Conservation (phyloP, 2,797 vertebrate genomes). For the Chelon labrosus region DNA sequence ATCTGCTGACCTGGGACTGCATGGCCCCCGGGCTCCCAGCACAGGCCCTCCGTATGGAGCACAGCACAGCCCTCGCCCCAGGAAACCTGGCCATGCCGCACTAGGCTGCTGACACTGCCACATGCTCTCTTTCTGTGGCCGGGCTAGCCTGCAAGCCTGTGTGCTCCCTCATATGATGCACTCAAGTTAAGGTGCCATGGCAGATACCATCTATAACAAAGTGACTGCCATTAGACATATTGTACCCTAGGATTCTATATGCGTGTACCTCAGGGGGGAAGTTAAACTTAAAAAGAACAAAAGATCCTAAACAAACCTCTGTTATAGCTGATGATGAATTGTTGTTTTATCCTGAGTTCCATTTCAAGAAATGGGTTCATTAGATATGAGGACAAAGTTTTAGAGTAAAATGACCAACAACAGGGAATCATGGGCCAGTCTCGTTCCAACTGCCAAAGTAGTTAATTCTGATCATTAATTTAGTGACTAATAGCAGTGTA, state of each 20-base stretch:
- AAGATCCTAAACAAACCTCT: slow-evolving; percentile 68
- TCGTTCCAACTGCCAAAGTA: slow-evolving; percentile 81
- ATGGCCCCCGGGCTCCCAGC: slow-evolving; percentile 90
- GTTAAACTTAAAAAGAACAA: slow-evolving; percentile 61
- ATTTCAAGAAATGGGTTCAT: slow-evolving; percentile 78
- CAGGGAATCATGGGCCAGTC: slow-evolving; percentile 69
- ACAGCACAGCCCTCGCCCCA: slow-evolving; percentile 81
- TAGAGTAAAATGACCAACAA: slow-evolving; percentile 78
- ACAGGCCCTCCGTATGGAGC: slow-evolving; percentile 93
- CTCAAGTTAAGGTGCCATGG: slow-evolving; percentile 65
- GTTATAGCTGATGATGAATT: slow-evolving; percentile 75
- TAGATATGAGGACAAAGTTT: slow-evolving; percentile 75
- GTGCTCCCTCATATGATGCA: slow-evolving; percentile 48
- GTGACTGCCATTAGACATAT: slow-evolving; percentile 53
- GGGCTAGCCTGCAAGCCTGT: slow-evolving; percentile 52
- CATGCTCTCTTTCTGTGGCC: slow-evolving; percentile 84
- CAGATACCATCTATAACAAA: slow-evolving; percentile 68
- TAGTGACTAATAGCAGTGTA: slow-evolving; percentile 82
- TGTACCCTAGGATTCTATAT: slow-evolving; percentile 49
- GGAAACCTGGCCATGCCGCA: slow-evolving; percentile 84
- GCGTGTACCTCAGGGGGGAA: slow-evolving; percentile 44
- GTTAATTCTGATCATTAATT: slow-evolving; percentile 87
- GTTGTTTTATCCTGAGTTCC: slow-evolving; percentile 67
- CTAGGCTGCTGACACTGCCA: slow-evolving; percentile 88
- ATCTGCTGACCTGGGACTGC: slow-evolving; percentile 97